Conservation (phyloP, 2,888 invertebrate genomes). For the Abrostola tripartita region DNA sequence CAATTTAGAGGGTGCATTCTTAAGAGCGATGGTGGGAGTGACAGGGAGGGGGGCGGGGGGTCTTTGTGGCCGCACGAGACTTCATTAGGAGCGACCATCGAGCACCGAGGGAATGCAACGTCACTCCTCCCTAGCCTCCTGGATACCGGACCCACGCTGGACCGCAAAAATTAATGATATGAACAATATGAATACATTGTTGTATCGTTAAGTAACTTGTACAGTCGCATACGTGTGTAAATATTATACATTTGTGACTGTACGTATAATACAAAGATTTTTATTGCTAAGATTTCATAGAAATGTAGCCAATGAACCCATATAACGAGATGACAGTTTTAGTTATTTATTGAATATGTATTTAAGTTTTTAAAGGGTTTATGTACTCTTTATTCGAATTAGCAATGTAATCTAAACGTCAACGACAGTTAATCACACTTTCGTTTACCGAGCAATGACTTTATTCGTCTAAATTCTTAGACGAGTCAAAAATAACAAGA, state of each 20-base stretch:
- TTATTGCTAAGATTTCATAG: neutral
- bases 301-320: no score
- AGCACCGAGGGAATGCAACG: constrained; percentile 70
- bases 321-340: no score
- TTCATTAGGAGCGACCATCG: constrained; percentile 75
- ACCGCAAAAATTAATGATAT: constrained; percentile 51
- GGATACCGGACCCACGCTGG: constrained; percentile 39
- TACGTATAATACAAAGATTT: neutral
- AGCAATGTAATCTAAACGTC: no score
- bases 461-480: no score
- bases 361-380: no score
- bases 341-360: no score
- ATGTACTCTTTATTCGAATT: no score
- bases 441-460: no score
- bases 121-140: constrained; percentile 62
- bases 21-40: constrained; percentile 58
- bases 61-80: constrained; percentile 75
- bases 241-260: neutral
- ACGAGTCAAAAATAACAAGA: no score
- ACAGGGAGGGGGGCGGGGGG: constrained; percentile 56
- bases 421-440: no score
- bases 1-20: constrained; percentile 57
- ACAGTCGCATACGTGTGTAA: neutral
- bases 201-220: constrained; percentile 16
- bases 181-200: constrained; percentile 36